These are phyloP conservation scores for Rutilus rutilus DNA, from an alignment of 2,113 vertebrate genomes.

Conservation along the genomic window DNA sequence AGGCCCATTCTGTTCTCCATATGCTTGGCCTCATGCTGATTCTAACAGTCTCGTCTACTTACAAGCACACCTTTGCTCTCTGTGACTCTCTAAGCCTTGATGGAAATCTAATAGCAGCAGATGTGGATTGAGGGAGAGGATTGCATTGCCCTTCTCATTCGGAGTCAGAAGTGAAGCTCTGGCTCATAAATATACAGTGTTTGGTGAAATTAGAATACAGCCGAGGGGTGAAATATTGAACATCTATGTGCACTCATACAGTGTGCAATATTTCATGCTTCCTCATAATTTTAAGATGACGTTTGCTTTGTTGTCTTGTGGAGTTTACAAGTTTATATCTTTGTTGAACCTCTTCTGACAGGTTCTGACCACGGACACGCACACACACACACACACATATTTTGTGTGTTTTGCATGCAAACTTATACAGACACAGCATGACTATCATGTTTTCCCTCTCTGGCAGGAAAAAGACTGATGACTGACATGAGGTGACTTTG, in stretches of 20 bases:
- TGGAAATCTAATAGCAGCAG: slow-evolving; percentile 52
- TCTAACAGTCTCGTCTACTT: slow-evolving; percentile 48
- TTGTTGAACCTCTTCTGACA: slow-evolving; percentile 22
- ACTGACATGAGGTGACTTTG: slow-evolving; percentile 14
- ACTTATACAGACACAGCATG: background rate
- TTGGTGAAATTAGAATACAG: slow-evolving; percentile 54
- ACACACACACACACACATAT: no score
- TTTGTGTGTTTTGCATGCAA: slow-evolving; percentile 13
- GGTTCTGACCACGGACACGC: background rate
- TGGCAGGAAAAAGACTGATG: slow-evolving; percentile 4
- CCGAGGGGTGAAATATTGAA: slow-evolving; percentile 59
- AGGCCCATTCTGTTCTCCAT: background rate
- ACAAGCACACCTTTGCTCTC: slow-evolving; percentile 45
- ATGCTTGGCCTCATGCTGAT: slow-evolving; percentile 36
- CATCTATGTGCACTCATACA: slow-evolving; percentile 46
- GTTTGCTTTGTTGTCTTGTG: slow-evolving; percentile 48
- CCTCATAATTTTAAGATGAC: slow-evolving; percentile 39
- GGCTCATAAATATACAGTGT: slow-evolving; percentile 58
- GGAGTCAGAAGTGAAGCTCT: slow-evolving; percentile 51
- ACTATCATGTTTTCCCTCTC: slow-evolving; percentile 1
- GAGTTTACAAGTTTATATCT: slow-evolving; percentile 47
- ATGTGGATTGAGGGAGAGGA: slow-evolving; percentile 40
- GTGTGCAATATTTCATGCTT: slow-evolving; percentile 46
- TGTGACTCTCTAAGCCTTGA: slow-evolving; percentile 21
- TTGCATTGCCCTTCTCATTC: slow-evolving; percentile 55